Percentiles rank a stretch among this genome's conserved stretches.
These are phyloP conservation scores for Malurus alboscapulatus DNA, from an alignment of 2,113 vertebrate species.

Conservation along the genomic window DNA sequence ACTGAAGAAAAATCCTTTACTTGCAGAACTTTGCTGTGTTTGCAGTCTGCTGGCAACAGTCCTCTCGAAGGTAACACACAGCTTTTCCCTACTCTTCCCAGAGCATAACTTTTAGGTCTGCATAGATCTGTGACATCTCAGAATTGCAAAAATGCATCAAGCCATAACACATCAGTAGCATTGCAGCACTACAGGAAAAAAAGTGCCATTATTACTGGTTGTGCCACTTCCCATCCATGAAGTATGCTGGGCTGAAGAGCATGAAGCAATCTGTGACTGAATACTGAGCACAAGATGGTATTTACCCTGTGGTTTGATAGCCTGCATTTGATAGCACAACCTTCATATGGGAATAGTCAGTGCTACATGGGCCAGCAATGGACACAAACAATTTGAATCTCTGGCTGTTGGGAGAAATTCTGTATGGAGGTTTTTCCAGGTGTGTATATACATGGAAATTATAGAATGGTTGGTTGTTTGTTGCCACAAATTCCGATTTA, in stretches of 20 bases:
- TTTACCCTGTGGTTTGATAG: not conserved
- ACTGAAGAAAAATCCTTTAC: not conserved
- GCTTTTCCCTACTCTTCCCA: not conserved
- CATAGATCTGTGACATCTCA: not conserved
- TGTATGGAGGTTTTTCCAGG: not conserved
- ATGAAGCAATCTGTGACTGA: rapidly evolving
- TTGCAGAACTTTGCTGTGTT: not conserved
- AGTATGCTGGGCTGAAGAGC: not conserved
- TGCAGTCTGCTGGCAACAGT: not conserved
- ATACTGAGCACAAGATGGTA: not conserved
- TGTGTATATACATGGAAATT: not conserved
- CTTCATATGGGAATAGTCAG: rapidly evolving
- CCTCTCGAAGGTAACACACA: not conserved
- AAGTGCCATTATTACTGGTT: not conserved
- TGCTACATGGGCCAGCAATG: rapidly evolving
- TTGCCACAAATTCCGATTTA: not conserved
- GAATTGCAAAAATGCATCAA: not conserved
- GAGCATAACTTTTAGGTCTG: not conserved
- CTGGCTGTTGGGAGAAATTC: not conserved
- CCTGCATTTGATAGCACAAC: not conserved
- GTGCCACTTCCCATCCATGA: not conserved
- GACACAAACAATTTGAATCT: not conserved
- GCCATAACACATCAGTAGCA: not conserved
- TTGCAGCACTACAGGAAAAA: not conserved
- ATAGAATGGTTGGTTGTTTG: not conserved